These are phyloP conservation scores for Lumbricus terrestris DNA, from an alignment of 2,888 invertebrate species.

Conservation along the genomic window DNA sequence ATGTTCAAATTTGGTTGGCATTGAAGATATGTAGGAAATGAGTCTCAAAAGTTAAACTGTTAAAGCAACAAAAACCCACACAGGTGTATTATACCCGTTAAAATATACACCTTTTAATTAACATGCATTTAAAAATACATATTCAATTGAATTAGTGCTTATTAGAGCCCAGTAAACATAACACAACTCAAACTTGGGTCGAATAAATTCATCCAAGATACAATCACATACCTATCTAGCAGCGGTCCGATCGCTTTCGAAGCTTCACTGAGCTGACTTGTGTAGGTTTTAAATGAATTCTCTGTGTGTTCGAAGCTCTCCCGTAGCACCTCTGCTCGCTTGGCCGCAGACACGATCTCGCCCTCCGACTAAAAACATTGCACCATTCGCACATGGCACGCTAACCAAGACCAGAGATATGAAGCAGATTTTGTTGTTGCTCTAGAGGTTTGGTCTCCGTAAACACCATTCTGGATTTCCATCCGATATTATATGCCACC, in stretches of 20 bases:
- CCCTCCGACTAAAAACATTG: slow-evolving; percentile 4
- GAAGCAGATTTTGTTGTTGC: neutral
- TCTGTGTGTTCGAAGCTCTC: slow-evolving; percentile 10
- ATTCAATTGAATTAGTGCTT: too few relatives aligned
- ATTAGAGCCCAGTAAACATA: too few relatives aligned
- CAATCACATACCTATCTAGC: neutral
- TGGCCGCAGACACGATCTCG: slow-evolving; percentile 8
- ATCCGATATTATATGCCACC: neutral
- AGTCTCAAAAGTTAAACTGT: too few relatives aligned
- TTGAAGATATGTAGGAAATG: too few relatives aligned
- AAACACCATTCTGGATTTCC: neutral
- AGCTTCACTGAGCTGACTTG: neutral
- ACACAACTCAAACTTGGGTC: too few relatives aligned
- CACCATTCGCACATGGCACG: neutral
- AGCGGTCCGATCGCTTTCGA: neutral
- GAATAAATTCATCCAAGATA: neutral
- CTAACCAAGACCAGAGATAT: neutral
- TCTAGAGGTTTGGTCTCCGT: neutral
- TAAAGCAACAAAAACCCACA: too few relatives aligned
- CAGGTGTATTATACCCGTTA: too few relatives aligned
- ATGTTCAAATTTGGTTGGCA: too few relatives aligned
- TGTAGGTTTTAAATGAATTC: neutral
- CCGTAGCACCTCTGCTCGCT: neutral
- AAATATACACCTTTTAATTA: too few relatives aligned
- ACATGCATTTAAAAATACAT: too few relatives aligned